phyloP scores from a whole-genome alignment of 2,888 invertebrate genomes.

The Drosophila tripunctata region DNA sequence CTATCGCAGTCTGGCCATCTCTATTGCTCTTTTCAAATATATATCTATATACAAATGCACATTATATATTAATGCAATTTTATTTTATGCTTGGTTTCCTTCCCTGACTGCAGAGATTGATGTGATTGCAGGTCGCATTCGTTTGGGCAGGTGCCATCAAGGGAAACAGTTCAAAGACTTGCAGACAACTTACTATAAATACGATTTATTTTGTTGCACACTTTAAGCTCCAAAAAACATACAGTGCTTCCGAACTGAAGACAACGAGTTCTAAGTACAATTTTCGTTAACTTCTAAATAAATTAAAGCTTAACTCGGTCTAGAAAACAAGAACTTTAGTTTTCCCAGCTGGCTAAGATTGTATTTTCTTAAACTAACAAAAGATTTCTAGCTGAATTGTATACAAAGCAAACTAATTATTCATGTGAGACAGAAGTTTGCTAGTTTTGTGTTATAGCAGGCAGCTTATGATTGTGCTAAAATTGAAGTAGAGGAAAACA shows the following conservation, averaged over 20 bases:
- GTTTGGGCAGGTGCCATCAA: constrained; percentile 33
- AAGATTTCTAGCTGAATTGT: not conserved
- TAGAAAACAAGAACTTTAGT: not conserved
- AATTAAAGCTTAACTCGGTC: not conserved
- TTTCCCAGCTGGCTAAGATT: not conserved
- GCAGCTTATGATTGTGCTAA: not conserved
- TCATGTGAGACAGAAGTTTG: not conserved
- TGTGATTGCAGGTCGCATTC: constrained; percentile 40
- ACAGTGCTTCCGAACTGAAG: no score
- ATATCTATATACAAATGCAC: constrained; percentile 1
- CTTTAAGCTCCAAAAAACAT: no score
- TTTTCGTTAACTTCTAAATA: not conserved
- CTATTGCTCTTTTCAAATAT: not conserved
- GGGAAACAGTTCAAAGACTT: constrained; percentile 13
- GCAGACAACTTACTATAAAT: constrained; percentile 31
- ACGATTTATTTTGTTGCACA: constrained; percentile 30
- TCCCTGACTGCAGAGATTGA: constrained; percentile 33
- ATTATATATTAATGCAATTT: constrained; percentile 49
- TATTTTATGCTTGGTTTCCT: constrained; percentile 43
- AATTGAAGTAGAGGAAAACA: no score
- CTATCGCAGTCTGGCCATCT: not conserved
- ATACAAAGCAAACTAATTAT: not conserved
- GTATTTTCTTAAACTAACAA: not conserved
- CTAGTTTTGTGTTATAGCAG: not conserved
- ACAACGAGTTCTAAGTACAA: not conserved